Conservation (phyloP, 2,797 vertebrate species). For the Loriculus beryllinus region DNA sequence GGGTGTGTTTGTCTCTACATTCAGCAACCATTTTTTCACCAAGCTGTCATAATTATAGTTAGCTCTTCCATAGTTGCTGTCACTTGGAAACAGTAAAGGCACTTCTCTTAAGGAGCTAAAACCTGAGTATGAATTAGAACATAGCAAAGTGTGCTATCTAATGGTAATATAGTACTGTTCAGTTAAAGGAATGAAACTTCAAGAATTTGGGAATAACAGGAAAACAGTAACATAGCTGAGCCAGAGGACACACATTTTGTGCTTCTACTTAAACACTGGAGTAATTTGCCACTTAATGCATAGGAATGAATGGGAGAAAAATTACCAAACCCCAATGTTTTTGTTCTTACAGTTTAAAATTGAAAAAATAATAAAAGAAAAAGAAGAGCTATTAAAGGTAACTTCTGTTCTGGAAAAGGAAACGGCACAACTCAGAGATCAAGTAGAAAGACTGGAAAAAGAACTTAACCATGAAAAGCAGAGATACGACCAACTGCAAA, state of each 20-base stretch:
- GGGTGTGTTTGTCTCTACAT: not conserved
- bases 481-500: conserved; percentile 80
- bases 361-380: conserved; percentile 92
- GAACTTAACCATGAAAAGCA: conserved; percentile 86
- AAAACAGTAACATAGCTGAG: not conserved
- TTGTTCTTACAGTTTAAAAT: conserved; percentile 86
- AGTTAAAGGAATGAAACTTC: not conserved
- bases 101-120: not conserved
- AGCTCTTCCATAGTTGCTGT: not conserved
- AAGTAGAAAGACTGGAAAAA: conserved; percentile 83
- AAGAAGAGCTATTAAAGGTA: conserved; percentile 87
- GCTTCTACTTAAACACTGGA: not conserved
- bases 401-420: conserved; percentile 87
- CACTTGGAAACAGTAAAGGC: not conserved
- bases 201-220: not conserved
- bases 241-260: not conserved
- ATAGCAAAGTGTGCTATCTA: not conserved
- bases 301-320: not conserved
- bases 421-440: conserved; percentile 82
- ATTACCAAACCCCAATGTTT: not conserved
- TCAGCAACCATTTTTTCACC: not conserved
- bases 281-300: not conserved
- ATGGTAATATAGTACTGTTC: not conserved
- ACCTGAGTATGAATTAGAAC: not conserved
- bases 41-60: not conserved